phyloP scores from a whole-genome alignment of 2,888 invertebrate genomes.

The Phyto melanocephala region DNA sequence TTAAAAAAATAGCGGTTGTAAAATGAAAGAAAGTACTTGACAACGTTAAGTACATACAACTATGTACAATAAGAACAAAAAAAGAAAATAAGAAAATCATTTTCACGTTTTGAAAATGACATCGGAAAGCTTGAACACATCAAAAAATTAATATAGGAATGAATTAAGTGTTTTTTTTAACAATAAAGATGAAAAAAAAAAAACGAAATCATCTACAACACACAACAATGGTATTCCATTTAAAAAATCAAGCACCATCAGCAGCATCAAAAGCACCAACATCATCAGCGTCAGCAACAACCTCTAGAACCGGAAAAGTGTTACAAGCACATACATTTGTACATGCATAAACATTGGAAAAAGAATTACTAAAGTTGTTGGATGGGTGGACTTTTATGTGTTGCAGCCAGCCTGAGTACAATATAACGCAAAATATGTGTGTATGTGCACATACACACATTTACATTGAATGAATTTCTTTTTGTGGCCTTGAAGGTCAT shows the following conservation, averaged over 20 bases:
- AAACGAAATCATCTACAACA: background rate
- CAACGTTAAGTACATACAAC: constrained; percentile 19
- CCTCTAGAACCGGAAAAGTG: background rate
- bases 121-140: background rate
- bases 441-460: no score
- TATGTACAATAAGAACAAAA: background rate
- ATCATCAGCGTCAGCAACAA: constrained; percentile 7
- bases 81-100: constrained; percentile 11
- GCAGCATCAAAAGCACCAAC: background rate
- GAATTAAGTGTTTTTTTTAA: background rate
- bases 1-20: background rate
- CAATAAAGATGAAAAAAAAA: background rate
- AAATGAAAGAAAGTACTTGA: background rate
- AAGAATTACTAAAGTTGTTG: background rate
- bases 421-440: background rate
- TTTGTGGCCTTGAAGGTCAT: constrained; percentile 21
- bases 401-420: background rate
- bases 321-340: background rate
- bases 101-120: background rate
- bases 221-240: constrained; percentile 22
- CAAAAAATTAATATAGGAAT: background rate
- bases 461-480: constrained; percentile 2
- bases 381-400: background rate
- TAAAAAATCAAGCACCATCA: constrained; percentile 30
- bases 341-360: background rate